A percentile compares a stretch with the other conserved stretches of the same genome.
These are phyloP conservation scores for Drosophila subobscura DNA, from an alignment of 1,140 invertebrate species.

Conservation along the genomic window DNA sequence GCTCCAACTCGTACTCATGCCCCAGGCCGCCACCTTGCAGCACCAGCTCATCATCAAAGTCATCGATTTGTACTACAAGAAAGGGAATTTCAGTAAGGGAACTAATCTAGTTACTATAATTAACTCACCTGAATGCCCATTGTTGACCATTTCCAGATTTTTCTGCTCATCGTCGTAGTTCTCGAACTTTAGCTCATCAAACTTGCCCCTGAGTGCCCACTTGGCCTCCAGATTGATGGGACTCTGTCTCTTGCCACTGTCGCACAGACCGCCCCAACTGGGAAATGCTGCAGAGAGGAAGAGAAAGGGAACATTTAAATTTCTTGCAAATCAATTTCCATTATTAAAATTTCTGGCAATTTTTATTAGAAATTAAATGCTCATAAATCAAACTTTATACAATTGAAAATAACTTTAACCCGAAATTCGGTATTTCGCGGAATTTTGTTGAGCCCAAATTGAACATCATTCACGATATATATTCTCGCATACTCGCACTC, in stretches of 20 bases:
- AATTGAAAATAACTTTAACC: constrained; percentile 29
- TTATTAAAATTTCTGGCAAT: constrained; percentile 9
- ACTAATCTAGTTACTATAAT: neutral
- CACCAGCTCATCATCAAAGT: constrained; percentile 77
- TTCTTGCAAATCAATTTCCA: neutral
- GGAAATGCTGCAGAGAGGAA: constrained; percentile 67
- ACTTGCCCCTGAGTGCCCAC: constrained; percentile 73
- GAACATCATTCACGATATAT: constrained; percentile 32
- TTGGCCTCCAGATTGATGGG: constrained; percentile 83
- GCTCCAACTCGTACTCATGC: constrained; percentile 86
- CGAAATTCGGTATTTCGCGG: constrained; percentile 14
- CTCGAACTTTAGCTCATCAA: constrained; percentile 76
- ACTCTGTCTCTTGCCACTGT: constrained; percentile 83
- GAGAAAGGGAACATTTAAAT: neutral
- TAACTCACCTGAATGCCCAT: constrained; percentile 84
- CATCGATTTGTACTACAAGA: constrained; percentile 83
- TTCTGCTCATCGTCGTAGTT: constrained; percentile 79
- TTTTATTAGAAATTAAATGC: constrained; percentile 35
- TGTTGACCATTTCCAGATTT: constrained; percentile 83
- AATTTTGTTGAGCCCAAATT: constrained; percentile 15
- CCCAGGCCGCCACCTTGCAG: constrained; percentile 85
- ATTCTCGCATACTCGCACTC: neutral
- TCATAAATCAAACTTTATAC: constrained; percentile 43
- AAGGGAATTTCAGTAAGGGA: neutral
- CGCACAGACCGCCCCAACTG: constrained; percentile 84